A percentile compares a stretch with the other conserved stretches of the same genome.
These are phyloP conservation scores for Tamandua tetradactyla DNA, from an alignment of 2,797 vertebrate species.

Conservation along the genomic window DNA sequence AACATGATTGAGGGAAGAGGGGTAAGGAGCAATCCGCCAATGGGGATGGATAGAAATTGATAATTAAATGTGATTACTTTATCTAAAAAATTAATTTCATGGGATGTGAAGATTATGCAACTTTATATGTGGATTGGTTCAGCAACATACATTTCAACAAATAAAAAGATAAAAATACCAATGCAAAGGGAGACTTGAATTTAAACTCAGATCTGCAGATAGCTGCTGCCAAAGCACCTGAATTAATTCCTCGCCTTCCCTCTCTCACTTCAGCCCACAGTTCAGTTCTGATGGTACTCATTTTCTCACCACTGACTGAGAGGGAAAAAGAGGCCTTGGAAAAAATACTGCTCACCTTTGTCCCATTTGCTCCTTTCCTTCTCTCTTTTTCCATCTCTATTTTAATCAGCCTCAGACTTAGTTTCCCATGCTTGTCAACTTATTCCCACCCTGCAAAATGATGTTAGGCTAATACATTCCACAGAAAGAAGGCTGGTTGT, in stretches of 20 bases:
- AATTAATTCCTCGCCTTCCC: not conserved
- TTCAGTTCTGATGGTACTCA: not conserved
- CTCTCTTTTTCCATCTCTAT: not conserved
- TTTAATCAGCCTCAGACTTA: not conserved
- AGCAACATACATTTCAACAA: not conserved
- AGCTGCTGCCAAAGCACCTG: not conserved
- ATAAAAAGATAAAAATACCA: not conserved
- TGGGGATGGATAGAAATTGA: not conserved
- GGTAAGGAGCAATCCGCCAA: not conserved
- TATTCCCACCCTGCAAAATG: not conserved
- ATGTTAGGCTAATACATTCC: not conserved
- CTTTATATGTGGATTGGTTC: not conserved
- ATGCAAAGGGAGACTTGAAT: not conserved
- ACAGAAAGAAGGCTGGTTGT: not conserved
- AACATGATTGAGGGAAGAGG: not conserved
- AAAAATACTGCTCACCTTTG: not conserved
- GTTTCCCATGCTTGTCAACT: not conserved
- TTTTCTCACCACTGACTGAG: not conserved
- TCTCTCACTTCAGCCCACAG: not conserved
- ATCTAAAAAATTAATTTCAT: not conserved
- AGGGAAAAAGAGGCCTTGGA: not conserved
- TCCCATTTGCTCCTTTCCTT: too few species aligned
- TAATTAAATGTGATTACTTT: not conserved
- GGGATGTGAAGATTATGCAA: not conserved
- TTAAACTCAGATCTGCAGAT: not conserved